Conservation (phyloP, 2,113 vertebrate genomes). For the Ascaphus truei region DNA sequence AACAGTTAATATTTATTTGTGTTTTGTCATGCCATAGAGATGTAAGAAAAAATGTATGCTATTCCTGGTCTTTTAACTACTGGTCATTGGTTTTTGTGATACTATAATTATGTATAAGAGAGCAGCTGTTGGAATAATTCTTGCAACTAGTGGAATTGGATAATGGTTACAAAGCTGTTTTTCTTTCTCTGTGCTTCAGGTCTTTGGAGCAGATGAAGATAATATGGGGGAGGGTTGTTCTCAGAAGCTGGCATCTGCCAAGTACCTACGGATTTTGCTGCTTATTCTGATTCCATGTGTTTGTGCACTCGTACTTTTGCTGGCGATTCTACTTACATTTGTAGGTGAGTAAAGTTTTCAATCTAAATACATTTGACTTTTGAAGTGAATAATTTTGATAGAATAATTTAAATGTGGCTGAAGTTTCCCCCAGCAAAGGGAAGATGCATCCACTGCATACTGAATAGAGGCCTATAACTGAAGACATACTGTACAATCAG, state of each 20-base stretch:
- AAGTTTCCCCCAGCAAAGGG: no score
- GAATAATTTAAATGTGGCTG: no score
- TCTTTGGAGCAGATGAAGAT: slow-evolving; percentile 60
- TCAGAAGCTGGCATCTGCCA: slow-evolving; percentile 64
- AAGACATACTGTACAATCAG: no score
- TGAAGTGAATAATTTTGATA: no score
- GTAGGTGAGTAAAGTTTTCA: slow-evolving; percentile 60
- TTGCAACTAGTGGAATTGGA: not conserved
- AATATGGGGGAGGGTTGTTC: slow-evolving; percentile 65
- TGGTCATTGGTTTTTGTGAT: not conserved
- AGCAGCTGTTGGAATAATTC: slow-evolving; percentile 7
- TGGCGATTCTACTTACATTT: slow-evolving; percentile 70
- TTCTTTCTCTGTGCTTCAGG: slow-evolving; percentile 52
- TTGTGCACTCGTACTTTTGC: slow-evolving; percentile 68
- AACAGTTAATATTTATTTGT: no score
- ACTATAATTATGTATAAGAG: not conserved
- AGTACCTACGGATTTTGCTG: slow-evolving; percentile 64
- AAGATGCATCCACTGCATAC: no score
- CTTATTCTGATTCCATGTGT: slow-evolving; percentile 73
- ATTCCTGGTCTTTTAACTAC: not conserved
- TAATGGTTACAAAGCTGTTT: slow-evolving; percentile 18
- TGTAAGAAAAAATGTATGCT: no score
- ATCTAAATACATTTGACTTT: not conserved
- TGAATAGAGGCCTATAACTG: no score
- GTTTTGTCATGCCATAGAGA: no score